phyloP scores from a whole-genome alignment of 2,113 vertebrate genomes.

The Typhlomys cinereus region DNA sequence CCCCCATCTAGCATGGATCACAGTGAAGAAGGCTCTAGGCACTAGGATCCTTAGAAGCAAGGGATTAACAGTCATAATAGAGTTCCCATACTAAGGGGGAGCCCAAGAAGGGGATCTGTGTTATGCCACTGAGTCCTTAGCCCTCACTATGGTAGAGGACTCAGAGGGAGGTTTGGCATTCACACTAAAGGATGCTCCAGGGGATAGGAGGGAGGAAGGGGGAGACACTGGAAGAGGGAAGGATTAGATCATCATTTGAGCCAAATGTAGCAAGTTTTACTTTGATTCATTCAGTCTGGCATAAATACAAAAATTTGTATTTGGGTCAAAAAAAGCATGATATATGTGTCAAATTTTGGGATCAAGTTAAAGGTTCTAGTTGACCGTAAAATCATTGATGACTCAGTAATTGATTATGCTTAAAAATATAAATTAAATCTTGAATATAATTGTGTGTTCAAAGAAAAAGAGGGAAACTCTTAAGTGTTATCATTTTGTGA shows the following conservation, averaged over 20 bases:
- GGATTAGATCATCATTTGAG: not conserved
- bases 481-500: not conserved
- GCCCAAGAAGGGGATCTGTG: too few species aligned
- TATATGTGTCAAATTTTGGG: not conserved
- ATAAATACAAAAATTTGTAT: not conserved
- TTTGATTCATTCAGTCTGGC: conserved; percentile 5
- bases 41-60: too few species aligned
- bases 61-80: too few species aligned
- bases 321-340: not conserved
- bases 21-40: too few species aligned
- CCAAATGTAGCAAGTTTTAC: not conserved
- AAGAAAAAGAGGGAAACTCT: not conserved
- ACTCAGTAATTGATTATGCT: not conserved
- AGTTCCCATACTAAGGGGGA: too few species aligned
- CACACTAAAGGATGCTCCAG: too few species aligned
- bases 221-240: too few species aligned
- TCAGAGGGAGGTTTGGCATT: too few species aligned
- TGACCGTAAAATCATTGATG: not conserved
- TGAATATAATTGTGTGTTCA: not conserved
- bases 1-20: too few species aligned
- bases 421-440: not conserved
- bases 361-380: conserved; percentile 1
- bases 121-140: too few species aligned
- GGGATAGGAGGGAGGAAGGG: too few species aligned
- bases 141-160: too few species aligned